Evolutionary conservation across 2,888 invertebrate genomes (phyloP).

Genomic region (Aphodius granarius): DNA sequence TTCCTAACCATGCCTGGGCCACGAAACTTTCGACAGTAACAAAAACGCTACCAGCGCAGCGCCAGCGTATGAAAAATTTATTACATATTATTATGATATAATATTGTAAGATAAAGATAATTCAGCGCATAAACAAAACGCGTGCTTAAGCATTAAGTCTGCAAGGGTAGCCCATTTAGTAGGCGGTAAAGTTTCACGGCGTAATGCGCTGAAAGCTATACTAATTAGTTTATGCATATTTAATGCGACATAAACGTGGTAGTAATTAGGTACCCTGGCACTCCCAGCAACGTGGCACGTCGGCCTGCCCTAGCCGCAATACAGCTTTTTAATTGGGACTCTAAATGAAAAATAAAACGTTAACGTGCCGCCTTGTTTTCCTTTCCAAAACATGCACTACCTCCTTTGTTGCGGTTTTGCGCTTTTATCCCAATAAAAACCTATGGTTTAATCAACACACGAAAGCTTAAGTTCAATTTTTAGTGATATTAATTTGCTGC

Average conservation of each 20-base stretch:
- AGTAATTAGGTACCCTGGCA: constrained; percentile 15
- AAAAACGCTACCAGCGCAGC: no score
- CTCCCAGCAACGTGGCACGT: neutral
- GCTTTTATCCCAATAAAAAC: neutral
- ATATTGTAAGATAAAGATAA: neutral
- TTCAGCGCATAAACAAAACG: neutral
- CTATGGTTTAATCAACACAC: neutral
- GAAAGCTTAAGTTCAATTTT: neutral
- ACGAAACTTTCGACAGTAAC: no score
- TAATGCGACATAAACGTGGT: constrained; percentile 19
- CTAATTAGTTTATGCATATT: constrained; percentile 26
- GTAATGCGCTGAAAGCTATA: constrained; percentile 22
- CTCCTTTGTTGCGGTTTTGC: neutral
- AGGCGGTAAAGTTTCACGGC: constrained; percentile 1
- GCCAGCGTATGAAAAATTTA: no score
- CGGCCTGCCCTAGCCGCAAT: neutral
- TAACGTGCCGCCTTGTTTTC: neutral
- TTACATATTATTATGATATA: neutral
- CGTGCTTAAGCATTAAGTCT: neutral
- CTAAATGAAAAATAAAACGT: constrained; percentile 15
- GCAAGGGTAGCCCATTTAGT: neutral
- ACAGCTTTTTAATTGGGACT: neutral
- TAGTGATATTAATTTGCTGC: no score
- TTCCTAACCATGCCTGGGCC: no score
- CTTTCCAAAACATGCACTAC: neutral